A percentile compares a stretch with the other conserved stretches of the same genome.
Conservation (phyloP, 2,113 vertebrate species). For the Variabilichromis moorii region DNA sequence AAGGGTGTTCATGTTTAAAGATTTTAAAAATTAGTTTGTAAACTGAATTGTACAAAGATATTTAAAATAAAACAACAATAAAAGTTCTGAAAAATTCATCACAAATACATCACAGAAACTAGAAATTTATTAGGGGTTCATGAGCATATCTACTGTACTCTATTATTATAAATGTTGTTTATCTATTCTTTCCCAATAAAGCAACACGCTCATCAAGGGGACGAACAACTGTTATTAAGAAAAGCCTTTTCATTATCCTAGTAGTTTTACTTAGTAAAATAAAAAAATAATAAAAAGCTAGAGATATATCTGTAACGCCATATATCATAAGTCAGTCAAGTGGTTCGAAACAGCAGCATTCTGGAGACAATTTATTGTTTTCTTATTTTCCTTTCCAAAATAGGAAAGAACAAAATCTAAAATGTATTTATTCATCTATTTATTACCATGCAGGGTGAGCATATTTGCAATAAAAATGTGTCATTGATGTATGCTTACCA, state of each 20-base stretch:
- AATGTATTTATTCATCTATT: background rate
- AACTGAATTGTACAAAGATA: background rate
- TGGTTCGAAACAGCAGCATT: background rate
- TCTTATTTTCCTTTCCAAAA: background rate
- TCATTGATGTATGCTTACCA: background rate
- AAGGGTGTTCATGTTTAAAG: background rate
- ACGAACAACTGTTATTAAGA: background rate
- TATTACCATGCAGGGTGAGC: background rate
- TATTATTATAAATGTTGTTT: background rate
- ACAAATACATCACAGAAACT: background rate
- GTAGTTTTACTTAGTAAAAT: background rate
- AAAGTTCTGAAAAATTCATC: background rate
- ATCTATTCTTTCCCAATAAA: fast-evolving
- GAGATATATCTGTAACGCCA: background rate
- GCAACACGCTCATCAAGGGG: fast-evolving
- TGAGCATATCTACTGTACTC: background rate
- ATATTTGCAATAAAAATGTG: background rate
- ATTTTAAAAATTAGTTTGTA: fast-evolving
- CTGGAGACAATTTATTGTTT: background rate
- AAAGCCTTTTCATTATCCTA: background rate
- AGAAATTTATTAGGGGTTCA: background rate
- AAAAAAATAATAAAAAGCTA: background rate
- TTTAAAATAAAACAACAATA: background rate
- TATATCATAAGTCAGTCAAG: background rate
- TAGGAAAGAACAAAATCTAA: background rate